Conservation (phyloP, 2,113 vertebrate species). For the Ailuropoda melanoleuca region DNA sequence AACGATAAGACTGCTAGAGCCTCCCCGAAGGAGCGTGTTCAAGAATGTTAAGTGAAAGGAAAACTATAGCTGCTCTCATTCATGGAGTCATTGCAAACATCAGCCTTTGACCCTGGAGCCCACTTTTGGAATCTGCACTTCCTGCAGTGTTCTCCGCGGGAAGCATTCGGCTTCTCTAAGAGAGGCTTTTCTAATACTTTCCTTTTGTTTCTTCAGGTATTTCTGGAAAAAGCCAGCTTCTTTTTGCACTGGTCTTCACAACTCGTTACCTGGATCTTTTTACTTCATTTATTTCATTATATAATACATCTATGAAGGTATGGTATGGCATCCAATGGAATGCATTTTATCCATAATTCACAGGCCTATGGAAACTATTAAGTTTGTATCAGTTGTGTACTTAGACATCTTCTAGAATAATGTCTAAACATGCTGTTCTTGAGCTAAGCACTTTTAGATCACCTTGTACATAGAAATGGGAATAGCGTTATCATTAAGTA, state of each 20-base stretch:
- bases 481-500: neutral
- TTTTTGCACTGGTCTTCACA: conserved; percentile 98
- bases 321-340: conserved; percentile 58
- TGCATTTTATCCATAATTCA: neutral
- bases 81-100: neutral
- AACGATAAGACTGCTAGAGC: neutral
- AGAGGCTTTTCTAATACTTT: conserved; percentile 59
- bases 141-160: neutral
- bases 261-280: conserved; percentile 99
- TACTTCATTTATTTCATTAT: conserved; percentile 98
- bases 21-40: neutral
- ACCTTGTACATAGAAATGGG: neutral
- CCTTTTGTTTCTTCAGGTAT: conserved; percentile 90
- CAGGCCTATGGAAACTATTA: neutral
- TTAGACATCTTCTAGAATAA: neutral
- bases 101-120: neutral
- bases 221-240: conserved; percentile 98
- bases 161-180: neutral
- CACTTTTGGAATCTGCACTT: accelerated
- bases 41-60: neutral
- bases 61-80: neutral
- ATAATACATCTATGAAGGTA: conserved; percentile 99
- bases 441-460: neutral
- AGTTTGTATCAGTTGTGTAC: neutral
- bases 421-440: neutral